Base-by-base conservation (phyloP, 2,797 vertebrate species). In the Anguilla anguilla region DNA sequence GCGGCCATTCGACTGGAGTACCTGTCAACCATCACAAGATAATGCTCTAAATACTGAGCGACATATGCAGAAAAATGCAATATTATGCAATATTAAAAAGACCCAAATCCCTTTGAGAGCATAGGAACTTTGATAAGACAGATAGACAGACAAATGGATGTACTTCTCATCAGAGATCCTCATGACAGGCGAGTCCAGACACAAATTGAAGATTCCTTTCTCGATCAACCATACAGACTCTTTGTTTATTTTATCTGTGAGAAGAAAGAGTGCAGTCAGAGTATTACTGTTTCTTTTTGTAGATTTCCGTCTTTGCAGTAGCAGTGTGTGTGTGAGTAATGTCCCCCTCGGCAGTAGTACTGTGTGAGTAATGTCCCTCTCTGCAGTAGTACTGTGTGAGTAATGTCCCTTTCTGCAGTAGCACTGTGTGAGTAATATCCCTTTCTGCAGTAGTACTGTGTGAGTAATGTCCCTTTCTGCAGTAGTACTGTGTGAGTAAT, bases 1-100 rank as follows among this genome's bases (percentile, higher is more conserved):
- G 97, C 97, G 0, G 97, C 96, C 90, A 97, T 97, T n/a, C 96
- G 95, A 91, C 97, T 97, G 10, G 96, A 95, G 31, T 97, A 97
- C 92, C 96, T 97, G 93, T 87, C 92, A 92, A 88, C 92, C 59
- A 88, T 35, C 17, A 86, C 59, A 31, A 77, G 51, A 82, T 17
- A 49, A 82, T 25, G 17, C 39, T 19, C 39, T 39, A 74, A 35
- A 17, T 28, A 5, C 6, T 53, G 51, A 53, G 51, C 11, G 51
- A 72, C 67, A 67, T 9, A n/a, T 25, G 7, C 9, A n/a, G 4
- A 53, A 53, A 10, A 53, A 10, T 53, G 9, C 53, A 53, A 7
- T 35, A 28, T 74, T 15, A 35, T 86, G 31, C 28, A 53, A 67
- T 28, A 67, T 28, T 72, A 43, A 87, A 39, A 83, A 46, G 11